These are phyloP conservation scores for Capreolus pygargus DNA, from an alignment of 2,113 vertebrate genomes.

Conservation along the genomic window DNA sequence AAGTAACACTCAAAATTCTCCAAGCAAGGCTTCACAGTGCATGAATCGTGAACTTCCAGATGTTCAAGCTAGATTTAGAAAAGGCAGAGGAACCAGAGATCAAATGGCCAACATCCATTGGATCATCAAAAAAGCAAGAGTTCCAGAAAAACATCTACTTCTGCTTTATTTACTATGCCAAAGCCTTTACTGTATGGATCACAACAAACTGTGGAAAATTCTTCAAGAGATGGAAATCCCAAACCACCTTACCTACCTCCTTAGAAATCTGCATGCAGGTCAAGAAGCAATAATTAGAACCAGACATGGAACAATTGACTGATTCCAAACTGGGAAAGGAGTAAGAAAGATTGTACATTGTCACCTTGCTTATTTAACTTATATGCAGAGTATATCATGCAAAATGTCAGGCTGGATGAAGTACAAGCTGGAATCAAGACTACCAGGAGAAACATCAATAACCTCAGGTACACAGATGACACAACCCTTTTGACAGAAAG, in stretches of 20 bases:
- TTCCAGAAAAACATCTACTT: background rate
- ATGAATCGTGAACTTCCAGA: background rate
- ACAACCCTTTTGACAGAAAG: background rate
- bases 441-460: background rate
- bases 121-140: background rate
- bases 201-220: background rate
- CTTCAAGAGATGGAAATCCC: background rate
- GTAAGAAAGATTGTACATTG: background rate
- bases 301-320: background rate
- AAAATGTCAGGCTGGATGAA: background rate
- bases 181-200: background rate
- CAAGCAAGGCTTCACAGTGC: background rate
- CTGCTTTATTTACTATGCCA: background rate
- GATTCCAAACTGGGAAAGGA: background rate
- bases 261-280: background rate
- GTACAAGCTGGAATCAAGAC: background rate
- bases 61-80: background rate
- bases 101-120: background rate
- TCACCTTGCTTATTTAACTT: background rate
- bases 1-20: background rate
- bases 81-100: background rate
- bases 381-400: background rate
- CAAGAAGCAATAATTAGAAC: background rate
- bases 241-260: background rate
- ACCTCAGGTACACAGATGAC: background rate